phyloP scores from a whole-genome alignment of 1,140 invertebrate genomes.

The Pseudomyrmex pallidus region DNA sequence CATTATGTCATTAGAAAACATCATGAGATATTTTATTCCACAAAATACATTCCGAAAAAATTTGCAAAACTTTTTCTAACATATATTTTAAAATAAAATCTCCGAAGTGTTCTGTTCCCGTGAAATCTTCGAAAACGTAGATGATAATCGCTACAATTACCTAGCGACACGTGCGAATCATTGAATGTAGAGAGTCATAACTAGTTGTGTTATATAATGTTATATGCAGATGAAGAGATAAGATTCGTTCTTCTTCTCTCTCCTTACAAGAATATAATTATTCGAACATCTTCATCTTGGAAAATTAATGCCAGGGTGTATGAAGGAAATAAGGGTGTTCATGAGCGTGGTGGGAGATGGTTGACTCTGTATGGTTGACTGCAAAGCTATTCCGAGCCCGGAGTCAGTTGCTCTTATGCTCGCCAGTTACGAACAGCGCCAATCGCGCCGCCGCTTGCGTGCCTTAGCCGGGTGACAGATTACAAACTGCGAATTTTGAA shows the following conservation, averaged over 20 bases:
- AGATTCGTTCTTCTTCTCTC: slow-evolving; percentile 59
- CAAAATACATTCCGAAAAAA: not conserved
- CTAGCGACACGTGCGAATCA: slow-evolving; percentile 76
- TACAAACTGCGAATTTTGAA: not conserved
- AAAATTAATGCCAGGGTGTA: slow-evolving; percentile 74
- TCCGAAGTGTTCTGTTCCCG: no score
- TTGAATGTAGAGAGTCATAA: slow-evolving; percentile 71
- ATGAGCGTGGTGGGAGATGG: slow-evolving; percentile 77
- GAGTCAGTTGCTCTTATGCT: slow-evolving; percentile 85
- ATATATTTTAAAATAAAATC: no score
- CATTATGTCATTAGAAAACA: not conserved
- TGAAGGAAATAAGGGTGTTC: slow-evolving; percentile 79
- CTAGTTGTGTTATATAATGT: no score
- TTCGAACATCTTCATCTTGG: slow-evolving; percentile 44
- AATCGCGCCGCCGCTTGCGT: slow-evolving; percentile 38
- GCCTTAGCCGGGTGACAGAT: slow-evolving; percentile 60
- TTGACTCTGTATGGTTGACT: slow-evolving; percentile 75
- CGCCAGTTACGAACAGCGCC: slow-evolving; percentile 78
- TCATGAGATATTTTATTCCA: not conserved
- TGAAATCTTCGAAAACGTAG: no score
- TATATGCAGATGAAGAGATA: no score
- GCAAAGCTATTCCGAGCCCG: slow-evolving; percentile 77
- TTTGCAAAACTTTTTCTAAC: no score
- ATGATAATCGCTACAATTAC: not conserved
- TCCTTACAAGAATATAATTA: not conserved